Base-by-base conservation (phyloP, 2,888 invertebrate species). In the Cheilosia urbana region DNA sequence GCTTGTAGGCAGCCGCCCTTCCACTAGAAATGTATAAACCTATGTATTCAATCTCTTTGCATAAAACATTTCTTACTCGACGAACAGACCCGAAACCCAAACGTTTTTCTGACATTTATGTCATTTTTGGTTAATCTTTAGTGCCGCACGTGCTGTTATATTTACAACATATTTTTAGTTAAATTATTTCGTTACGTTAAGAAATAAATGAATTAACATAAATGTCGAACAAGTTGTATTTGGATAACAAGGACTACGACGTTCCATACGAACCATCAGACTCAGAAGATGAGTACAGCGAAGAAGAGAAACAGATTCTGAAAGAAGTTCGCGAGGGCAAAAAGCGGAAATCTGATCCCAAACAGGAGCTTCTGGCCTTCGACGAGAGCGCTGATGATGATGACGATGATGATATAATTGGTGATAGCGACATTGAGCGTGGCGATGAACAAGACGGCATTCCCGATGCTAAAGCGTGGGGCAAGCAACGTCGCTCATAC, bases 401-500 rank as follows among this genome's bases (percentile, higher is more conserved):
- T 15, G 92, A 93, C 55, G 92, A 93, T 82, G 92, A 92, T 58
- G 90, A 92, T 34, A 91, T 93, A 49, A 90, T 91, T 76, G 95
- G 95, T 6, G 94, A 95, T 78, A 95, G 95, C 92, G 97, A 98
- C 92, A 94, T 97, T 11, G 97, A 97, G 91, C 96, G 95, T 0
- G 94, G 95, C 87, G 95, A 94, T 83, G 94, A 94, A 84, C 95
- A 95, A 89, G 95, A 95, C 90, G 94, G 95, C 89, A 93, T 97
- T 87, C 97, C 97, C 0, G 95, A 97, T 91, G 93, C 95, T 2
- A 95, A 96, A 92, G 97, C 97, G 21, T 98, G 98, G 98, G 98
- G 98, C 57, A 95, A 95, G 90, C 95, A 95, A 88, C 96, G 96
- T 89, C 94, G 93, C 78, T 93, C 94, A 42, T 98, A 95, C 91